Evolutionary conservation across 2,113 vertebrate species (phyloP).

Genomic region (Grammomys surdaster): DNA sequence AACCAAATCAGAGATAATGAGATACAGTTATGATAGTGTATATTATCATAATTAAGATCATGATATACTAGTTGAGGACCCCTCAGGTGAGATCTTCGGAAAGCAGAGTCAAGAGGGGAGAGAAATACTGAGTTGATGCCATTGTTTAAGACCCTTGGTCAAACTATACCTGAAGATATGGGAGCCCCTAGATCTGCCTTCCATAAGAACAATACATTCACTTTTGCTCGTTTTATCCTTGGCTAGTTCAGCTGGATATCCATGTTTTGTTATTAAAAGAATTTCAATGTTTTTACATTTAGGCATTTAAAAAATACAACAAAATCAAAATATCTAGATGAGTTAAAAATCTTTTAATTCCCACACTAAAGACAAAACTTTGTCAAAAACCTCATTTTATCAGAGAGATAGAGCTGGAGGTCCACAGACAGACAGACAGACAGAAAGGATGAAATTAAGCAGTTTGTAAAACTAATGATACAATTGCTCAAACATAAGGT

Average conservation of each 20-base stretch:
- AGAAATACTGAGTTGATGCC: background rate
- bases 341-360: constrained; percentile 19
- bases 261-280: background rate
- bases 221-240: background rate
- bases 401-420: background rate
- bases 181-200: background rate
- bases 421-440: background rate
- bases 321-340: background rate
- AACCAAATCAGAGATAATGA: background rate
- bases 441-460: background rate
- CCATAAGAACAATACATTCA: background rate
- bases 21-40: background rate
- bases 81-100: background rate
- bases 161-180: background rate
- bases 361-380: background rate
- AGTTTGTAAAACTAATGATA: background rate
- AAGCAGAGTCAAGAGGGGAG: background rate
- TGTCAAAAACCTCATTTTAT: background rate
- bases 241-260: constrained; percentile 32
- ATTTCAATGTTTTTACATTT: background rate
- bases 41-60: too few species aligned
- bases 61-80: background rate
- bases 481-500: background rate
- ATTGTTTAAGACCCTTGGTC: background rate
- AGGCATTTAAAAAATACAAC: background rate